phyloP scores from a whole-genome alignment of 2,113 vertebrate genomes.

The Capreolus pygargus region DNA sequence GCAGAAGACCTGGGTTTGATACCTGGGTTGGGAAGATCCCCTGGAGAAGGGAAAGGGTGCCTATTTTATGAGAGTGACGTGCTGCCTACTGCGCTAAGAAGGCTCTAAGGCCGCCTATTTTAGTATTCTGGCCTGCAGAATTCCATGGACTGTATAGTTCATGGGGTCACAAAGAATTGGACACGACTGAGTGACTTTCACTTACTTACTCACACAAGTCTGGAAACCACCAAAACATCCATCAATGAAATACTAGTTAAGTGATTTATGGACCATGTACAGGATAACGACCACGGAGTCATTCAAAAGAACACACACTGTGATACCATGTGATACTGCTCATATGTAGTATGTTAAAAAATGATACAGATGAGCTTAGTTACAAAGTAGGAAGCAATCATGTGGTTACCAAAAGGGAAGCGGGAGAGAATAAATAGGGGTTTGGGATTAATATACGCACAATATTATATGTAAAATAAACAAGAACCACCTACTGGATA shows the following conservation, averaged over 20 bases:
- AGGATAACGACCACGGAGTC: background rate
- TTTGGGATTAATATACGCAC: background rate
- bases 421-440: background rate
- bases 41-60: background rate
- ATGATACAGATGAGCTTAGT: background rate
- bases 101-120: background rate
- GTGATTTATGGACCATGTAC: background rate
- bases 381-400: background rate
- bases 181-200: background rate
- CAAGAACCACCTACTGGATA: background rate
- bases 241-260: background rate
- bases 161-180: background rate
- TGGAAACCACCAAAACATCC: background rate
- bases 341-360: too few relatives aligned
- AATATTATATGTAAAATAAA: background rate
- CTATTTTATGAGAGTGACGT: too few relatives aligned
- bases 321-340: background rate
- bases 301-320: background rate
- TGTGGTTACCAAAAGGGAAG: background rate
- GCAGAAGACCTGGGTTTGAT: rapidly evolving
- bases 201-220: background rate
- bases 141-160: background rate
- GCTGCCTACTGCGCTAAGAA: too few relatives aligned
- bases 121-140: background rate
- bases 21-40: background rate